Evolutionary conservation across 2,113 vertebrate species (phyloP), one percentile per base, ranked within the genome.

Genomic region (Paratilapia polleni): DNA sequence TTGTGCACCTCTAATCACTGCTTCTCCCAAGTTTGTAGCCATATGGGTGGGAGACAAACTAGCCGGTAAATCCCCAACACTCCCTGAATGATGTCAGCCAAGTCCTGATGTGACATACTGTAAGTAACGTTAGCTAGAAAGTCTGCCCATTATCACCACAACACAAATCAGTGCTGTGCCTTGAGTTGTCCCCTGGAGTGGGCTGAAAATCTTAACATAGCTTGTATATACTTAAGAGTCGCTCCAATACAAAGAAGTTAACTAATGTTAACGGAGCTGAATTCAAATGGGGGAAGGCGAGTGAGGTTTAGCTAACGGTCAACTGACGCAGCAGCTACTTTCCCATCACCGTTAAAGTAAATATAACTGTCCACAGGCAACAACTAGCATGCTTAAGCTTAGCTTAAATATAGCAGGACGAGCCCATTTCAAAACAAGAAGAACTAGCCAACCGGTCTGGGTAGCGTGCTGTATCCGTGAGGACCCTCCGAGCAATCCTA

Each of bases 351-450:
- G 54, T 52, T 66, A 64, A 73, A 17, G 41, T 58, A 26, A 73
- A 52, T 43, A 28, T 49, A 73, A 49, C 20, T n/a, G 56, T 70
- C 9, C 66, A 74, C 77, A 73, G 3, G 77, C 38, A 9, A 7
- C 28, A 49, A 80, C 22, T 24, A 31, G 54, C 41, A 10, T n/a
- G 10, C 4, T 41, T 60, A 81, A 20, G 49, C 60, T 74, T 86
- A 78, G 87, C 88, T 87, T 13, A 11, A 24, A 59, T 6, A 49
- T 15, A 77, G 73, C 64, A 85, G 84, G 66, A 63, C 20, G 38
- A 75, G 54, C 10, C 77, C 43, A 19, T 12, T 43, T 62, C 9
- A 24, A 70, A 52, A 63, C 41, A 56, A 26, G 31, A 41, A 56
- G 41, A 31, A 52, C 24, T 8, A 17, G 54, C 61, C 58, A 74